Evolutionary conservation across 2,113 vertebrate species (phyloP).

Genomic region (Vidua chalybeata): DNA sequence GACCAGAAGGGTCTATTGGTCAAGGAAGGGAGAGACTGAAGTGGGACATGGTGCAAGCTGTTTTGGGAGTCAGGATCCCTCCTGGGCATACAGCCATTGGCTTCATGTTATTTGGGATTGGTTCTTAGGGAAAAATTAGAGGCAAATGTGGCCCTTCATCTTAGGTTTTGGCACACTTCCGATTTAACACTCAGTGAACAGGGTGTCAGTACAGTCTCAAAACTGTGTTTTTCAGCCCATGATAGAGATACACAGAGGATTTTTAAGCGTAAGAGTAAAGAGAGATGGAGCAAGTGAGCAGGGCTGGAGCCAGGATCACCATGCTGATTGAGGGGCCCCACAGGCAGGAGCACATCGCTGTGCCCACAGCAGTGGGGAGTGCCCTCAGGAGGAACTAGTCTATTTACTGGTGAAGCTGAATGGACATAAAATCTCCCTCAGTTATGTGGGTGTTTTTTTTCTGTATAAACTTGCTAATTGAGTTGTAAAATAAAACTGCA

Average conservation of each 20-base stretch:
- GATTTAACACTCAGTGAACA: neutral
- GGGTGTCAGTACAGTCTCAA: neutral
- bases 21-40: neutral
- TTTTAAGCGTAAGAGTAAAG: neutral
- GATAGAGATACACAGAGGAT: neutral
- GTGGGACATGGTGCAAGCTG: neutral
- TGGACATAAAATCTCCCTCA: neutral
- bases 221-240: neutral
- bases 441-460: slow-evolving; percentile 35
- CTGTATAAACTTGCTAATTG: slow-evolving; percentile 64
- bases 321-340: neutral
- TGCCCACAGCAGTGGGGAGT: neutral
- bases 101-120: neutral
- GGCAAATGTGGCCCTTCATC: neutral
- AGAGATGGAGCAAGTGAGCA: neutral
- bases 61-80: neutral
- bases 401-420: neutral
- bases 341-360: neutral
- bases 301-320: neutral
- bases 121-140: neutral
- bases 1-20: neutral
- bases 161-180: neutral
- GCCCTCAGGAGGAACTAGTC: neutral
- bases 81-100: neutral
- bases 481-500: slow-evolving; percentile 67